Evolutionary conservation across 2,888 invertebrate genomes (phyloP).

Genomic region (Ganaspis brasiliensis): DNA sequence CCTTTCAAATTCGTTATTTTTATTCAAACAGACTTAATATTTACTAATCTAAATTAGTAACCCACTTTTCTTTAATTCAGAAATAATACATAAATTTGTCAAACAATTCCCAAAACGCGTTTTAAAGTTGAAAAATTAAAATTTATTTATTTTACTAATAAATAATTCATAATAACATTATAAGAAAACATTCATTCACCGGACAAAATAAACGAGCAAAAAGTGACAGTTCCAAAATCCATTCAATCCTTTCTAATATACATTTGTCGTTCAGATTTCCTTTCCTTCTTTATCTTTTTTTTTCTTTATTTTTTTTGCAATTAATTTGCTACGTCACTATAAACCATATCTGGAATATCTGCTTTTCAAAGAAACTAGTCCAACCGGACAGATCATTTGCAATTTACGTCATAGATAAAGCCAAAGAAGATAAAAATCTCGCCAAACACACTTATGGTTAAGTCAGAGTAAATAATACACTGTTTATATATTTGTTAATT

Average conservation of each 20-base stretch:
- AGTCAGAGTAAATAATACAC: conserved; percentile 17
- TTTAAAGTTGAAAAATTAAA: too few species aligned
- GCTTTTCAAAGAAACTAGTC: conserved; percentile 17
- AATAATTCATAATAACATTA: background rate
- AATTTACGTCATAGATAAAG: conserved; percentile 34
- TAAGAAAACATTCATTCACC: background rate
- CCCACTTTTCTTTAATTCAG: too few species aligned
- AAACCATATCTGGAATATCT: conserved; percentile 24
- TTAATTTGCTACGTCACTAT: conserved; percentile 25
- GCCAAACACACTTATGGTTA: background rate
- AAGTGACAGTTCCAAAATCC: background rate
- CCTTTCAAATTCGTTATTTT: too few species aligned
- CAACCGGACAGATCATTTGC: conserved; percentile 29
- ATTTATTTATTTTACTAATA: background rate
- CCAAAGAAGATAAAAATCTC: background rate
- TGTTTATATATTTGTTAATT: conserved; percentile 20
- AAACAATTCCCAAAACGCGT: too few species aligned
- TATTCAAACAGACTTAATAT: too few species aligned
- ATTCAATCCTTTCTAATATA: conserved; percentile 25
- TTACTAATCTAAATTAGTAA: too few species aligned
- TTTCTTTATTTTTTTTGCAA: background rate
- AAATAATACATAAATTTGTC: too few species aligned
- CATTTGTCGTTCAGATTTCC: conserved; percentile 15
- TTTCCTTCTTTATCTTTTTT: background rate
- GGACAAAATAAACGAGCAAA: background rate